Evolutionary conservation across 2,113 vertebrate species (phyloP).

Genomic region (Bos javanicus): DNA sequence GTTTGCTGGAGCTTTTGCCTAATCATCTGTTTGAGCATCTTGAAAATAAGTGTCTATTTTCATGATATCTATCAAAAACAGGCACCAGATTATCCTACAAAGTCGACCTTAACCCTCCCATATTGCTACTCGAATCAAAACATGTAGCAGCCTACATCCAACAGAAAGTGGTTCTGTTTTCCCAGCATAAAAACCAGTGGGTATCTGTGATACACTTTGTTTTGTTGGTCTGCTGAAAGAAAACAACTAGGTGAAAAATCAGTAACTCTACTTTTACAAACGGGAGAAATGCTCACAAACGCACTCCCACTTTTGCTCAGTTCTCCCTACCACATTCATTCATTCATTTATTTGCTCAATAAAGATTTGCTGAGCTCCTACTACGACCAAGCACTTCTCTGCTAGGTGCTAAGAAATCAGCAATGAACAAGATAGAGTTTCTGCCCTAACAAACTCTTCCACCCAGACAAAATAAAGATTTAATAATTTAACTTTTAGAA

Average conservation of each 20-base stretch:
- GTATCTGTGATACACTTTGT: conserved; percentile 69
- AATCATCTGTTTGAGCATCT: conserved; percentile 85
- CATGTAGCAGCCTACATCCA: conserved; percentile 81
- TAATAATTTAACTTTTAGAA: background rate
- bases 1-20: conserved; percentile 79
- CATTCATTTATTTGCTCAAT: background rate
- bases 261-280: background rate
- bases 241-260: conserved; percentile 68
- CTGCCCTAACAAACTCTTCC: background rate
- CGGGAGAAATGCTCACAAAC: background rate
- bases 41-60: conserved; percentile 83
- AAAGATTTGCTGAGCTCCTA: background rate
- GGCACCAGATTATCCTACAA: conserved; percentile 83
- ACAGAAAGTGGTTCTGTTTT: conserved; percentile 80
- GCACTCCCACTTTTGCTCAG: background rate
- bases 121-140: conserved; percentile 85
- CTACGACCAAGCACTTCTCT: background rate
- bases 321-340: background rate
- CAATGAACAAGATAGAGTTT: background rate
- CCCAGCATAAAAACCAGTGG: conserved; percentile 75
- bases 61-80: conserved; percentile 82
- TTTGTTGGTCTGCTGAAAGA: conserved; percentile 54
- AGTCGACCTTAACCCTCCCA: conserved; percentile 83
- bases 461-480: background rate
- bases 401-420: background rate